These are phyloP conservation scores for Artibeus lituratus DNA, from an alignment of 2,797 vertebrate genomes.

Conservation along the genomic window DNA sequence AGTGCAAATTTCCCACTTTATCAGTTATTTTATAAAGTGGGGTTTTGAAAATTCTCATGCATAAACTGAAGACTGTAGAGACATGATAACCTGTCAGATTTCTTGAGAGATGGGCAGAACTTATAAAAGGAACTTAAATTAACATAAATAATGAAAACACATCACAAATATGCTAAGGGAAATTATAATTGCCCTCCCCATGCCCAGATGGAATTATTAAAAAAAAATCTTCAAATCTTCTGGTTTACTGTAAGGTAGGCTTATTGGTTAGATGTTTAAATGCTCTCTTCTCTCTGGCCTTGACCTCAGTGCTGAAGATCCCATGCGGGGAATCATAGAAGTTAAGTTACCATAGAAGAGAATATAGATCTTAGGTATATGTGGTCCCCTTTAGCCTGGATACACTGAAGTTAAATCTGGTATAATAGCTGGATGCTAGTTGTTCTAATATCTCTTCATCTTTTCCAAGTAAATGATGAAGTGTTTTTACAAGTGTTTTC, in stretches of 20 bases:
- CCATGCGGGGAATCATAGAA: background rate
- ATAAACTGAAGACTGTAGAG: background rate
- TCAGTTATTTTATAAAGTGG: background rate
- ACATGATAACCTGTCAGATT: background rate
- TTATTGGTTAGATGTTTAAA: background rate
- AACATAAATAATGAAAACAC: background rate
- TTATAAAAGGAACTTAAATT: background rate
- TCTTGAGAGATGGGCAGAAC: background rate
- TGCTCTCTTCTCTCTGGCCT: background rate
- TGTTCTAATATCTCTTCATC: background rate
- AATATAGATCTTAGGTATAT: background rate
- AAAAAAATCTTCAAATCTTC: background rate
- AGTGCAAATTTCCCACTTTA: constrained; percentile 1
- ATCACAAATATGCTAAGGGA: background rate
- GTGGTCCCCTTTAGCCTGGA: background rate
- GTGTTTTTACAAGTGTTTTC: no score
- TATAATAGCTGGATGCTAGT: background rate
- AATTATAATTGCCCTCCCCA: background rate
- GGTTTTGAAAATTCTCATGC: background rate
- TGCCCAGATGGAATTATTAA: background rate
- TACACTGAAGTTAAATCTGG: background rate
- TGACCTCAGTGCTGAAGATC: background rate
- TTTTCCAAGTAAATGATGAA: background rate
- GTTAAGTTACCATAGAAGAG: background rate
- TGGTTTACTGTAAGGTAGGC: background rate